Percentiles rank a stretch among this genome's conserved stretches.
Conservation (phyloP, 2,888 invertebrate genomes). For the Rhingia campestris region DNA sequence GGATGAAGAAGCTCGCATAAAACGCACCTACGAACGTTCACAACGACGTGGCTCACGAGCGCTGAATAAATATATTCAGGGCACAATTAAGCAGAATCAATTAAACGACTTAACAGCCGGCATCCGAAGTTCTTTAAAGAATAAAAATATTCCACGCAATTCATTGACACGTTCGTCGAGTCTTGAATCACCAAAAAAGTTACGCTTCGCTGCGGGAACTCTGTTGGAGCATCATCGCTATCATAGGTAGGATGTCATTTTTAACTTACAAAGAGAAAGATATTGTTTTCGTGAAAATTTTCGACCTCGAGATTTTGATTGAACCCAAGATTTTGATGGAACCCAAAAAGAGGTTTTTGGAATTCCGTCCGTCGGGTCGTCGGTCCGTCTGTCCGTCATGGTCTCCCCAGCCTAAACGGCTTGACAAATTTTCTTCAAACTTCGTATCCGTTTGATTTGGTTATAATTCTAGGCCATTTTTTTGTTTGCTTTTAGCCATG, state of each 20-base stretch:
- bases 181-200: slow-evolving; percentile 91
- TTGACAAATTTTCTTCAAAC: too few relatives aligned
- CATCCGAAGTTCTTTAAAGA: slow-evolving; percentile 88
- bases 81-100: slow-evolving; percentile 79
- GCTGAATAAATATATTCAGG: slow-evolving; percentile 81
- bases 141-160: slow-evolving; percentile 85
- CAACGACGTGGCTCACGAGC: slow-evolving; percentile 83
- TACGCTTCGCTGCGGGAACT: slow-evolving; percentile 90
- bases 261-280: too few relatives aligned
- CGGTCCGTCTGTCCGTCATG: too few relatives aligned
- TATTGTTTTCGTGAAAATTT: not conserved
- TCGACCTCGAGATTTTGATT: too few relatives aligned
- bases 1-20: slow-evolving; percentile 85
- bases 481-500: too few relatives aligned
- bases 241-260: slow-evolving; percentile 81
- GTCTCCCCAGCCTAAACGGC: too few relatives aligned
- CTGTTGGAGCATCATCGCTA: slow-evolving; percentile 84
- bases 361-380: too few relatives aligned
- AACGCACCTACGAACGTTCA: slow-evolving; percentile 84
- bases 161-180: slow-evolving; percentile 88
- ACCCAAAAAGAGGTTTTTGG: too few relatives aligned
- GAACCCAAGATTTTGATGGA: too few relatives aligned
- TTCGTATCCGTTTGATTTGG: too few relatives aligned
- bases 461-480: too few relatives aligned
- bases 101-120: slow-evolving; percentile 78